phyloP scores from a whole-genome alignment of 2,888 invertebrate genomes.

The Leptinotarsa tumamoca region DNA sequence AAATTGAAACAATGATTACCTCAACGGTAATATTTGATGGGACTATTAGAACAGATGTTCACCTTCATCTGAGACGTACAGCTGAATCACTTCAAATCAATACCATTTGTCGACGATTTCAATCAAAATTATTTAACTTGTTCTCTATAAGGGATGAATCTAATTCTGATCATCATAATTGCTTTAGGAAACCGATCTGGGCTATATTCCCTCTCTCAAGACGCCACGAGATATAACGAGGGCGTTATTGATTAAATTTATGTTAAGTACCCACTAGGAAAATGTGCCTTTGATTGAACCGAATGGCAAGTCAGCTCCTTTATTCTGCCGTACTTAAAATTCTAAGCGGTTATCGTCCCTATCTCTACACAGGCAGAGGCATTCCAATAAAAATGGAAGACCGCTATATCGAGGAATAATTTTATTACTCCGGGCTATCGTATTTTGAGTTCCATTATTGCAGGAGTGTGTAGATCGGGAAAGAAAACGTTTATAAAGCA shows the following conservation, averaged over 20 bases:
- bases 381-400: conserved; percentile 23
- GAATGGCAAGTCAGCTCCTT: conserved; percentile 37
- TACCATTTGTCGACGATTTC: background rate
- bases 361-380: conserved; percentile 17
- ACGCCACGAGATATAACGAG: conserved; percentile 28
- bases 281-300: conserved; percentile 57
- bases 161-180: conserved; percentile 9
- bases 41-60: no score
- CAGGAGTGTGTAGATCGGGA: background rate
- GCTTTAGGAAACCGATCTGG: conserved; percentile 23
- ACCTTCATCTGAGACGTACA: no score
- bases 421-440: conserved; percentile 20
- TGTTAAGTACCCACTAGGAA: conserved; percentile 53
- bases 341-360: conserved; percentile 21
- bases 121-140: background rate
- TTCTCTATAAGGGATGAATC: background rate
- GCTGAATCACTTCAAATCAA: background rate
- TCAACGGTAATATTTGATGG: no score
- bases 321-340: conserved; percentile 28
- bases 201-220: background rate
- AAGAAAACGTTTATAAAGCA: background rate
- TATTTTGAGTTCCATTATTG: background rate
- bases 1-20: no score
- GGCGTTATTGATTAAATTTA: conserved; percentile 58
- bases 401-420: conserved; percentile 11